Evolutionary conservation across 2,113 vertebrate species (phyloP).

Genomic region (Tiliqua scincoides): DNA sequence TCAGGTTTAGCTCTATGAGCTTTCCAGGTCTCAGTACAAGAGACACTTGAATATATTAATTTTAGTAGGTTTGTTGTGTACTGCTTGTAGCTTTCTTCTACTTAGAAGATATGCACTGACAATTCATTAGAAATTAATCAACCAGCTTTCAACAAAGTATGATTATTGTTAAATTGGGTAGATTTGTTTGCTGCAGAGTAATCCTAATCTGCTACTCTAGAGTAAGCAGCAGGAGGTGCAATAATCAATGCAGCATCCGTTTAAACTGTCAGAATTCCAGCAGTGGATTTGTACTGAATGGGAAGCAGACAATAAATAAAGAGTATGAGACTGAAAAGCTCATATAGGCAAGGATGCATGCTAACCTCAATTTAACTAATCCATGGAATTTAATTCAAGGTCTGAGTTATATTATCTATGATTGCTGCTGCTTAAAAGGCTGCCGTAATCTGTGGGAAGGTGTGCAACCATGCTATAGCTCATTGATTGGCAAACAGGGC

Average conservation of each 20-base stretch:
- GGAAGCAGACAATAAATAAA: not conserved
- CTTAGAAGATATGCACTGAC: not conserved
- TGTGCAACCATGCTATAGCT: slow-evolving; percentile 34
- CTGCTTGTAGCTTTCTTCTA: not conserved
- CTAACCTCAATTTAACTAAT: not conserved
- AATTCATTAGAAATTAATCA: not conserved
- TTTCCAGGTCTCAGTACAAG: not conserved
- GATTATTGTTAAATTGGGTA: not conserved
- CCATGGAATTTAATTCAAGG: not conserved
- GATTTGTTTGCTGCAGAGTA: not conserved
- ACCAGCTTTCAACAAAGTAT: not conserved
- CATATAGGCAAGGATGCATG: not conserved
- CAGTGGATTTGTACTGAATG: not conserved
- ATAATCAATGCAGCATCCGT: not conserved
- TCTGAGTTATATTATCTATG: slow-evolving; percentile 9
- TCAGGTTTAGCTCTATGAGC: not conserved
- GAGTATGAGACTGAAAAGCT: not conserved
- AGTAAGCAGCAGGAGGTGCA: not conserved
- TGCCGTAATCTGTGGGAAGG: slow-evolving; percentile 19
- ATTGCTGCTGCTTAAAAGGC: slow-evolving; percentile 27
- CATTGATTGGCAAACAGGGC: slow-evolving; percentile 50
- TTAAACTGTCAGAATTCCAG: not conserved
- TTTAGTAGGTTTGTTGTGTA: not conserved
- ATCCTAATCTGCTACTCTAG: not conserved
- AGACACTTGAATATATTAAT: not conserved